Conservation (phyloP, 2,888 invertebrate species). For the Latrodectus elegans region DNA sequence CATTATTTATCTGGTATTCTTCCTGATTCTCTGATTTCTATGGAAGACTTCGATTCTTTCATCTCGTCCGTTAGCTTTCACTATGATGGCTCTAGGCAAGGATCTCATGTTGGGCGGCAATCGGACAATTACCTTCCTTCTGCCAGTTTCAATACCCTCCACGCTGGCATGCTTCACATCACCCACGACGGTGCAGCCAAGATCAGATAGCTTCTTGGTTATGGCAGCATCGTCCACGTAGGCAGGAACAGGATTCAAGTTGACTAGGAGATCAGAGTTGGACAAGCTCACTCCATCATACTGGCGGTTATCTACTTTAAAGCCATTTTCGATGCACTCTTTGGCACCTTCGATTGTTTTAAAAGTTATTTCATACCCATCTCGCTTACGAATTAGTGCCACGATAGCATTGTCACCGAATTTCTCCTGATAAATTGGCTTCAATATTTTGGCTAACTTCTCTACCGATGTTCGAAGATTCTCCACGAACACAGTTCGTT, state of each 20-base stretch:
- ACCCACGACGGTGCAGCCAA: conserved; percentile 37
- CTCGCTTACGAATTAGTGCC: conserved; percentile 45
- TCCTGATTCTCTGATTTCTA: conserved; percentile 59
- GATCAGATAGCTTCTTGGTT: conserved; percentile 37
- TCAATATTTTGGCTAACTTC: conserved; percentile 52
- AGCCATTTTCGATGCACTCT: conserved; percentile 57
- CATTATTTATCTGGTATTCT: conserved; percentile 45
- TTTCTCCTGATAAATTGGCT: conserved; percentile 55
- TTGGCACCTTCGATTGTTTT: conserved; percentile 26
- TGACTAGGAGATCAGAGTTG: conserved; percentile 58
- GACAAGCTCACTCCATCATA: conserved; percentile 56
- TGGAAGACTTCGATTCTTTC: conserved; percentile 57
- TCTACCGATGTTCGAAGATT: conserved; percentile 58
- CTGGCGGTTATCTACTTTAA: conserved; percentile 52
- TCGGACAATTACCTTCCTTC: conserved; percentile 59
- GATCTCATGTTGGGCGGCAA: conserved; percentile 53
- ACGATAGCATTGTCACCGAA: conserved; percentile 46
- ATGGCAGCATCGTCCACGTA: conserved; percentile 53
- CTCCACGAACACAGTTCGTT: conserved; percentile 62
- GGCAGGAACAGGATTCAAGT: conserved; percentile 58
- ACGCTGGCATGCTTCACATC: conserved; percentile 47
- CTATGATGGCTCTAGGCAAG: conserved; percentile 52
- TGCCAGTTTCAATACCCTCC: conserved; percentile 59
- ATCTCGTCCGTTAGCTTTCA: conserved; percentile 54
- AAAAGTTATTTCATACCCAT: conserved; percentile 66